These are phyloP conservation scores for Uropsilus gracilis DNA, from an alignment of 2,113 vertebrate genomes.

Conservation along the genomic window DNA sequence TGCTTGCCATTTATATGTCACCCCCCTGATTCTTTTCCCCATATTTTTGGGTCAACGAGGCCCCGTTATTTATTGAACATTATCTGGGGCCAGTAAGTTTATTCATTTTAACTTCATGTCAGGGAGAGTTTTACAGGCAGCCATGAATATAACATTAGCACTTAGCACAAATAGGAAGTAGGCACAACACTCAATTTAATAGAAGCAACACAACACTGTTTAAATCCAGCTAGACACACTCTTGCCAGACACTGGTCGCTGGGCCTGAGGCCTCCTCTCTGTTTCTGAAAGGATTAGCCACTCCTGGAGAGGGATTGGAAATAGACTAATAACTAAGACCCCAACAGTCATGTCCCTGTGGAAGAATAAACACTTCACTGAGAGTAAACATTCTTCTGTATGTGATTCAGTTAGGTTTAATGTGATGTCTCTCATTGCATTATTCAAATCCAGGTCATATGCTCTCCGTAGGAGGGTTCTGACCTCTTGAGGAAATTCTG, in stretches of 20 bases:
- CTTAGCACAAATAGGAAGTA: not conserved
- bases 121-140: not conserved
- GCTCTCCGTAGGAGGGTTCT: constrained; percentile 11
- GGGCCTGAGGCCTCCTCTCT: not conserved
- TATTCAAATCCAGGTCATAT: constrained; percentile 35
- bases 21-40: not conserved
- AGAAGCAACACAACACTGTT: not conserved
- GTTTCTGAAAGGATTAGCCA: constrained; percentile 46
- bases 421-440: not conserved
- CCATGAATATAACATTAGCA: not conserved
- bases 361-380: constrained; percentile 38
- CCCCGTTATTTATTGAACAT: not conserved
- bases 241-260: not conserved
- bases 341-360: constrained; percentile 35
- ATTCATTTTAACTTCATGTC: not conserved
- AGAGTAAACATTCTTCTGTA: constrained; percentile 47
- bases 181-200: not conserved
- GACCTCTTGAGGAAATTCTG: constrained; percentile 52
- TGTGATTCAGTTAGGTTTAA: constrained; percentile 39
- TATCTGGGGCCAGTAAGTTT: not conserved
- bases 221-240: not conserved
- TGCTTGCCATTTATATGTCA: not conserved
- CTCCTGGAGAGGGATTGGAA: not conserved
- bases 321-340: not conserved
- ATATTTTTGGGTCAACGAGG: not conserved